Conservation (phyloP, 37 sponge, comb jelly and placozoan genomes). For the Diacarnus erythraeanus region DNA sequence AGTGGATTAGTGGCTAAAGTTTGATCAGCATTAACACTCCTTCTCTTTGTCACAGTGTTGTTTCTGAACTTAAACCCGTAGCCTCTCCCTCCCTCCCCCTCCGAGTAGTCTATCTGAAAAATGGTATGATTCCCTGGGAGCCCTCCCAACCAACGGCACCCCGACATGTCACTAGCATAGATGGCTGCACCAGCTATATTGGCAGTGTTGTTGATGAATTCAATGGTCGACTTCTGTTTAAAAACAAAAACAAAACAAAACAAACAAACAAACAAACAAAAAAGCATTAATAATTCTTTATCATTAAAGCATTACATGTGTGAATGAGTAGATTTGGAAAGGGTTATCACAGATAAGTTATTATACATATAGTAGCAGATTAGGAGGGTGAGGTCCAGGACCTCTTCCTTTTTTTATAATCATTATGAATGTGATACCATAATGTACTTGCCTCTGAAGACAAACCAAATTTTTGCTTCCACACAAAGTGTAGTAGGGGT, state of each 20-base stretch:
- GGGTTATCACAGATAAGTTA: no score
- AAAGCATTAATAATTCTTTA: not conserved
- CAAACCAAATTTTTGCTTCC: no score
- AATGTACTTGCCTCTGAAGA: no score
- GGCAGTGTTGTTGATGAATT: slow-evolving; percentile 67
- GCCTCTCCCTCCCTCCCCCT: slow-evolving; percentile 4
- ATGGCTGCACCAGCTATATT: slow-evolving; percentile 62
- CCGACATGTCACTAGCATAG: slow-evolving; percentile 62
- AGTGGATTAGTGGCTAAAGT: slow-evolving; percentile 47
- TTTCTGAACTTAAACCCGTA: slow-evolving; percentile 31
- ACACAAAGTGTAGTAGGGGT: no score
- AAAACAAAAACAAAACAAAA: not conserved
- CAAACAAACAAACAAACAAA: no score
- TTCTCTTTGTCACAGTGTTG: no score
- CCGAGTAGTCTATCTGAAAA: no score
- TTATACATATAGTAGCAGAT: no score
- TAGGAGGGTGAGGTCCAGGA: no score
- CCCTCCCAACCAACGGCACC: slow-evolving; percentile 62
- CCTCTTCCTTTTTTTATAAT: no score
- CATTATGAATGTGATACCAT: no score
- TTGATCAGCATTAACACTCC: not conserved
- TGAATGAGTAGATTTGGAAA: no score
- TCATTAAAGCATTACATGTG: not conserved
- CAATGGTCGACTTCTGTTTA: slow-evolving; percentile 15
- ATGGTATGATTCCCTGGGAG: slow-evolving; percentile 7